phyloP scores from a whole-genome alignment of 2,888 invertebrate genomes.

The Cantharis nigra region DNA sequence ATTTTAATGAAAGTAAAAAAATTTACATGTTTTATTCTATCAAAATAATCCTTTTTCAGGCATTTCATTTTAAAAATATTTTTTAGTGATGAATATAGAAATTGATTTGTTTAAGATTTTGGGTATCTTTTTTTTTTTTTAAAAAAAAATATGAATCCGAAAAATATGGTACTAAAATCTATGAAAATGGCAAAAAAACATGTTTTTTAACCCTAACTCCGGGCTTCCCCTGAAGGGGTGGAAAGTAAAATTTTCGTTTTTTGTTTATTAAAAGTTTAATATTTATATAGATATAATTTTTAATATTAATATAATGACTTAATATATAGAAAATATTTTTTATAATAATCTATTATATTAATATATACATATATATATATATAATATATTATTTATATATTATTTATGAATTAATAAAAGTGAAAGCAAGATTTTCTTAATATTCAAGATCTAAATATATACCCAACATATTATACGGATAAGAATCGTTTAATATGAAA shows the following conservation, averaged over 20 bases:
- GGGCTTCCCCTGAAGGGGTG: accelerated
- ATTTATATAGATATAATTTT: not conserved
- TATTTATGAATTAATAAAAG: not conserved
- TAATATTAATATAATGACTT: not conserved
- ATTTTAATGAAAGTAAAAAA: constrained; percentile 41
- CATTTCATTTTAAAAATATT: constrained; percentile 43
- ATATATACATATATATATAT: not conserved
- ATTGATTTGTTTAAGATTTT: not conserved
- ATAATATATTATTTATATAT: not conserved
- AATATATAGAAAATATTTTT: not conserved
- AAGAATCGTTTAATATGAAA: not conserved
- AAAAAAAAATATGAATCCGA: too few species aligned
- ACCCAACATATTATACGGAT: not conserved
- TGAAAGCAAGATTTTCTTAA: not conserved
- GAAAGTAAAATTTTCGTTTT: not conserved
- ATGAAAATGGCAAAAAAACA: too few species aligned
- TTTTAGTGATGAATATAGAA: too few species aligned
- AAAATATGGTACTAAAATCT: too few species aligned
- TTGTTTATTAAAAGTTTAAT: not conserved
- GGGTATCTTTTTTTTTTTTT: too few species aligned
- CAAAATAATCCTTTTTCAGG: constrained; percentile 68
- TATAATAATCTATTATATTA: not conserved
- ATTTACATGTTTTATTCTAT: constrained; percentile 63
- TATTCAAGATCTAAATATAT: not conserved
- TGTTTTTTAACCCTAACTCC: not conserved